phyloP scores from a whole-genome alignment of 2,797 vertebrate species.

The Calcarius lapponicus region DNA sequence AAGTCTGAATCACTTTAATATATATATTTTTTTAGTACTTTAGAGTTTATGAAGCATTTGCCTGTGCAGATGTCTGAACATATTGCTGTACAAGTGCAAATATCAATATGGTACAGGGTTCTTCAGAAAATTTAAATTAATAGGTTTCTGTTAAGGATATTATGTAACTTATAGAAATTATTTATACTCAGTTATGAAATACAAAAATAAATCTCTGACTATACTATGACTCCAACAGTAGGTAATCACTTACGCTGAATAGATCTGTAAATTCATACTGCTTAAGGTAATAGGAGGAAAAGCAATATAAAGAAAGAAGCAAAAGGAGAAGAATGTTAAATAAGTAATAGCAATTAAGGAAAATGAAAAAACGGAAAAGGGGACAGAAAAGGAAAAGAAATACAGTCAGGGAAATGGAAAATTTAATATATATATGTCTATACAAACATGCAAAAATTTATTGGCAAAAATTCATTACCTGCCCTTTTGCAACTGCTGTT shows the following conservation, averaged over 20 bases:
- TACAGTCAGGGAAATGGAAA: neutral
- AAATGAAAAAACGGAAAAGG: neutral
- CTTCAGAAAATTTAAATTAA: neutral
- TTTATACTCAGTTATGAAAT: neutral
- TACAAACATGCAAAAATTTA: neutral
- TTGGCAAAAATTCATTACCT: neutral
- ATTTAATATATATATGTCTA: neutral
- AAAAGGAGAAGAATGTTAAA: neutral
- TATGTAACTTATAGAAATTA: constrained; percentile 2
- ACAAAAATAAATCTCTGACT: neutral
- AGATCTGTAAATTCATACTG: neutral
- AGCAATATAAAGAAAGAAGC: neutral
- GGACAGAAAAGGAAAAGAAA: neutral
- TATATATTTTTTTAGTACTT: neutral
- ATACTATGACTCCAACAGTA: neutral
- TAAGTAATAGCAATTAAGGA: neutral
- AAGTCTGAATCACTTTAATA: constrained; percentile 6
- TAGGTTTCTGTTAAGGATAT: neutral
- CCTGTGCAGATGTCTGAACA: constrained; percentile 47
- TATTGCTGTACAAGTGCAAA: constrained; percentile 7
- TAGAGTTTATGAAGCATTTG: constrained; percentile 16
- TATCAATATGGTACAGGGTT: neutral
- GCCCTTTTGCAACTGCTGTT: neutral
- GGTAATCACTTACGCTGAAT: neutral
- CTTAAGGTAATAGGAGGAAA: neutral